phyloP scores from a whole-genome alignment of 2,113 vertebrate genomes.

The Cepphus grylle region DNA sequence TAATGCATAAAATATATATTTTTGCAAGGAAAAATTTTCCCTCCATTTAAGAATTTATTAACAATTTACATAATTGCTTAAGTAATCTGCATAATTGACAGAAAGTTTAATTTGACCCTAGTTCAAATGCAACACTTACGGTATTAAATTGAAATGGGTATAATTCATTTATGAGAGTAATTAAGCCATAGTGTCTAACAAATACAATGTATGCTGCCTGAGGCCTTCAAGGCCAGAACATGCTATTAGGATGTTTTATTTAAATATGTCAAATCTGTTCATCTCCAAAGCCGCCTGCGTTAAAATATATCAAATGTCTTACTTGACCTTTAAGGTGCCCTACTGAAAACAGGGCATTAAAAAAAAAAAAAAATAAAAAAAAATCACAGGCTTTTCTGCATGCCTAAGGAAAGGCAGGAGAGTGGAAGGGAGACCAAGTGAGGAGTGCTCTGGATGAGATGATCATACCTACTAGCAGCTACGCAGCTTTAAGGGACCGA shows the following conservation, averaged over 20 bases:
- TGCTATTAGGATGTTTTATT: slow-evolving; percentile 81
- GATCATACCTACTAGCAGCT: background rate
- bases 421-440: background rate
- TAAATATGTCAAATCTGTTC: slow-evolving; percentile 81
- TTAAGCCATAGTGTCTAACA: slow-evolving; percentile 85
- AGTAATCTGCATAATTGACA: slow-evolving; percentile 81
- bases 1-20: slow-evolving; percentile 69
- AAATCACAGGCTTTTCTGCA: slow-evolving; percentile 1
- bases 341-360: slow-evolving; percentile 46
- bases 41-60: slow-evolving; percentile 81
- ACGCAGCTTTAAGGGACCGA: background rate
- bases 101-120: slow-evolving; percentile 82
- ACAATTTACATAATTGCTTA: slow-evolving; percentile 82
- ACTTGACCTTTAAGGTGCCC: slow-evolving; percentile 73
- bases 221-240: slow-evolving; percentile 79
- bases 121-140: slow-evolving; percentile 83
- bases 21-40: slow-evolving; percentile 65
- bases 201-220: slow-evolving; percentile 80
- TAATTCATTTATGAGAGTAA: slow-evolving; percentile 91
- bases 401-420: background rate
- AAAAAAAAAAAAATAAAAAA: background rate
- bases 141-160: slow-evolving; percentile 85
- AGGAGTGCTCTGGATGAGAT: background rate
- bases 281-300: slow-evolving; percentile 64
- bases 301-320: slow-evolving; percentile 73